These are phyloP conservation scores for Invenusta paracnida DNA, from an alignment of 2,888 invertebrate species.

Conservation along the genomic window DNA sequence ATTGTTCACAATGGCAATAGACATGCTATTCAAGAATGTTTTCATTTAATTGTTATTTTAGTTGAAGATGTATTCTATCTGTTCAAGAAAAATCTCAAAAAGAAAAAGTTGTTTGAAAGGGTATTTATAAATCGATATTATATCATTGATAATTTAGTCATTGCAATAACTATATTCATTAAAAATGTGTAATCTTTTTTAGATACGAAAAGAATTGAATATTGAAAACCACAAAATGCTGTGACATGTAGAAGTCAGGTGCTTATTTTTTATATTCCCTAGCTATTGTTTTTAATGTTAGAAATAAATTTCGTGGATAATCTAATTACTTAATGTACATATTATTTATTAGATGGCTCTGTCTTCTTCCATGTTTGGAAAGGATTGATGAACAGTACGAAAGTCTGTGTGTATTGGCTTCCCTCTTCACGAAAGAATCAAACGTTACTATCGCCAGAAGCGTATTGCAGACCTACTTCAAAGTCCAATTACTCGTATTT, in stretches of 20 bases:
- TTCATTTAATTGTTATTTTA: background rate
- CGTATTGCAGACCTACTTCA: background rate
- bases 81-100: background rate
- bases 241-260: background rate
- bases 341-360: background rate
- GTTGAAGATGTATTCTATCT: background rate
- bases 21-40: background rate
- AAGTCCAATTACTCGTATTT: background rate
- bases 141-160: too few relatives aligned
- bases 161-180: too few relatives aligned
- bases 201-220: too few relatives aligned
- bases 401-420: background rate
- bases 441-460: too few relatives aligned
- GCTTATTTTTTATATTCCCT: too few relatives aligned
- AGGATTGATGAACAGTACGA: background rate
- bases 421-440: background rate
- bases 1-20: background rate
- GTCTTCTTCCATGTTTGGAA: background rate
- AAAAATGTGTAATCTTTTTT: too few relatives aligned
- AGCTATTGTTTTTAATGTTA: too few relatives aligned
- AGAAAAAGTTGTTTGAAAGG: background rate
- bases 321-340: too few relatives aligned
- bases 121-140: too few relatives aligned
- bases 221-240: background rate
- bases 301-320: too few relatives aligned